These are phyloP conservation scores for Argyrosomus regius DNA, from an alignment of 2,797 vertebrate species.

Conservation along the genomic window DNA sequence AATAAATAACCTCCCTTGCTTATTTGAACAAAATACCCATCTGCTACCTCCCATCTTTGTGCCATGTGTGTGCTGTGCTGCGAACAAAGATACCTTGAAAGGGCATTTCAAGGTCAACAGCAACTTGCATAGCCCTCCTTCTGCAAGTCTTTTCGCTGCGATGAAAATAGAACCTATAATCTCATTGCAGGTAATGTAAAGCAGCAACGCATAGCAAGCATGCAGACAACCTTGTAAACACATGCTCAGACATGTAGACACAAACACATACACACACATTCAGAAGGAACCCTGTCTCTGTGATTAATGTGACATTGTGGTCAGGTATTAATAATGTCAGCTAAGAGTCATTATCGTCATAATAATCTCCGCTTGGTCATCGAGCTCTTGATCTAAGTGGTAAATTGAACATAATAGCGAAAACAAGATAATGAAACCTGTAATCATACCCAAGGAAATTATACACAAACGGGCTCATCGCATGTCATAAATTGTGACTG, in stretches of 20 bases:
- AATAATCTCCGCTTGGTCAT: conserved; percentile 23
- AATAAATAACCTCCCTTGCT: background rate
- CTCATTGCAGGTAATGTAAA: conserved; percentile 59
- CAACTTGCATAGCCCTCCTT: background rate
- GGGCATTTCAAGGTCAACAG: conserved; percentile 43
- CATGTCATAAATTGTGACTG: conserved; percentile 25
- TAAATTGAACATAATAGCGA: conserved; percentile 39
- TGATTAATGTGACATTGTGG: background rate
- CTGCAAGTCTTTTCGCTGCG: conserved; percentile 2
- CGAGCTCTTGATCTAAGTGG: conserved; percentile 33
- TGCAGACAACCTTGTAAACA: conserved; percentile 53
- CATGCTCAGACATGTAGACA: conserved; percentile 17
- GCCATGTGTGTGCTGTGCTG: background rate
- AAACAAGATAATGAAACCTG: conserved; percentile 30
- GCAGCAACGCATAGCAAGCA: conserved; percentile 49
- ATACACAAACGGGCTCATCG: conserved; percentile 15
- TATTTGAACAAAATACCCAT: background rate
- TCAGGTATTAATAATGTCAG: conserved; percentile 14
- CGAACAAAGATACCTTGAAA: background rate
- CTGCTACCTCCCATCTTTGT: background rate
- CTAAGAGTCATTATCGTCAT: conserved; percentile 5
- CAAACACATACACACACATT: background rate
- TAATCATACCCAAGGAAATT: conserved; percentile 27
- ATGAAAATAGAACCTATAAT: conserved; percentile 45
- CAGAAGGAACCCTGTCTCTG: background rate